Base-by-base conservation (phyloP, 2,113 vertebrate species). In the Mixornis gularis region DNA sequence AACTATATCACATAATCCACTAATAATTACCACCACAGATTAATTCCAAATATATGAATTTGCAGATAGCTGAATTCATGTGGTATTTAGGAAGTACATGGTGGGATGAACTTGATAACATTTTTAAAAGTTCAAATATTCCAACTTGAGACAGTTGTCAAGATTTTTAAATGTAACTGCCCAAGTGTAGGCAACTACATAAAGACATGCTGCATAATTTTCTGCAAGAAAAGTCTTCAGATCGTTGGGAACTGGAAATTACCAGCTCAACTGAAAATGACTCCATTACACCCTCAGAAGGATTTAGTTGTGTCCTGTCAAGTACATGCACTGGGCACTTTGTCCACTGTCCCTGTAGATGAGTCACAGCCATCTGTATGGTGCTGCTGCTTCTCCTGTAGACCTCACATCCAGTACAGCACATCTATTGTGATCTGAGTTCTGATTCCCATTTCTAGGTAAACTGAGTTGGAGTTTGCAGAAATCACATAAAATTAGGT, bases 1-100 rank as follows among this genome's bases (percentile, higher is more conserved):
- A 94, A 77, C 93, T 96, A 53, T 74, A 95, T 94, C 93, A 94
- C 87, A 78, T 96, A 96, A 95, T 95, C 91, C 90, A 65, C 81
- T 90, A 95, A 95, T 97, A 96, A 97, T 96, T 96, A 93, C 91
- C 94, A 81, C 66, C 55, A 55, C 40, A 93, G 63, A 96, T 94
- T 95, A 91, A 87, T 90, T 84, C 82, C 89, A 95, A 93, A 80
- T 86, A 76, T 83, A 71, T 87, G 63, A 74, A 87, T 83, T 92
- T 84, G 32, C 59, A 95, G 76, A 82, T 72, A 48, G 59, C 26
- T 80, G 91, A 79, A 49, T 55, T 71, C 25, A 34, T 69, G 58
- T 92, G 90, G 76, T 90, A 92, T 92, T 92, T 91, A 79, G 69
- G 64, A 89, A 80, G 71, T 66, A 62, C 60, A 20, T 55, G 64